Base-by-base conservation (phyloP, 2,888 invertebrate genomes). In the Eretmocerus hayati region DNA sequence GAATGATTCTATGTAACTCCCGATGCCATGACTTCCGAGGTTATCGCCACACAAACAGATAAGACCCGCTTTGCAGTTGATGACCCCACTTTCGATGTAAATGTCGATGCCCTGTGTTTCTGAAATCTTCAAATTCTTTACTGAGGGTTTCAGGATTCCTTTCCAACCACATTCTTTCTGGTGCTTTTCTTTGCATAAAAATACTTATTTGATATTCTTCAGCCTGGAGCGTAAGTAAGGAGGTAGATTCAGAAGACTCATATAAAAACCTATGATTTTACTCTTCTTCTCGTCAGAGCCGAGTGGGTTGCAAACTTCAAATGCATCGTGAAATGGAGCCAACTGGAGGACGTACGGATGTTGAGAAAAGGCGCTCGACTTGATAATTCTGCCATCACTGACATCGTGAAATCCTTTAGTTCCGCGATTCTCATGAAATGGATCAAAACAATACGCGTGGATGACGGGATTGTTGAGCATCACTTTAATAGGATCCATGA, bases 251-350 rank as follows among this genome's bases (percentile, higher is more conserved):
- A 26, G 26, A 8, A 62, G 20, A 2, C 48, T 45, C 55, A 59
- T 57, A 42, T 63, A 63, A 19, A 64, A 23, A 16, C 56, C 59
- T 13, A 62, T 31, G n/a, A 62, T 35, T 54, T 61, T 62, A 42
- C 61, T 53, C 40, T 59, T 62, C 38, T 43, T 53, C 50, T 48
- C 59, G n/a, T 57, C 44, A 1, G 58, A 54, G 4, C 61, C 59
- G 6, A 63, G 23, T n/a, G 62, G 59, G 46, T 64, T 62, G 59
- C 62, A 36, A 9, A 58, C 30, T 46, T 62, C 59, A 48, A 63
- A 60, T n/a, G 57, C 57, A 54, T 63, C 61, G 48, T 62, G 61
- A 52, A 55, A 63, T 13, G 62, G 41, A 31, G 62, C 55, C 15
- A 55, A 41, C 48, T 45, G 44, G 6, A 50, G 9, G 9, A 16